Conservation (phyloP, 2,797 vertebrate genomes). For the Synaphobranchus kaupii region DNA sequence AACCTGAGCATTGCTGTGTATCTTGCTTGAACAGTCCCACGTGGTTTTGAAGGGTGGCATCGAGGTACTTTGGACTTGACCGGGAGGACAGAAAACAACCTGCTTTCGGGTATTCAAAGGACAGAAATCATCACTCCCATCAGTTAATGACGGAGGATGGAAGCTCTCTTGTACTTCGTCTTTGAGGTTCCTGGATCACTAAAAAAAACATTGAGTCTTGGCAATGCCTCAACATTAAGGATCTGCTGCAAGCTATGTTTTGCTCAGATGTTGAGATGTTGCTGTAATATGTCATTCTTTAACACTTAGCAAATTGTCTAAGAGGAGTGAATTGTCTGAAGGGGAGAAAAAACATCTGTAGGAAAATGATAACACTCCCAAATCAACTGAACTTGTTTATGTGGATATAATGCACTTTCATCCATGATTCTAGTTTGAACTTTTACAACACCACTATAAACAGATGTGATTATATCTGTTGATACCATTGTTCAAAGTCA, state of each 20-base stretch:
- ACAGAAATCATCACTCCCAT: background rate
- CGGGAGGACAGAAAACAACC: background rate
- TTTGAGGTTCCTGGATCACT: background rate
- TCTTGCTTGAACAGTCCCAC: background rate
- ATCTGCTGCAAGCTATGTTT: background rate
- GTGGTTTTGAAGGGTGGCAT: background rate
- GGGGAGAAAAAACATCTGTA: background rate
- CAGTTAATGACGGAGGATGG: background rate
- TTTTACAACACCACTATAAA: background rate
- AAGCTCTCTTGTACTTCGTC: background rate
- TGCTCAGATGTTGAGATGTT: constrained; percentile 1
- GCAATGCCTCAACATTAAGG: background rate
- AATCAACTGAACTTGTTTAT: background rate
- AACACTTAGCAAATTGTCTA: background rate
- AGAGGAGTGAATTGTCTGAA: background rate
- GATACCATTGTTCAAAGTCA: background rate
- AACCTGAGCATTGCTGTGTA: no score
- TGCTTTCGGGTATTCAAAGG: background rate
- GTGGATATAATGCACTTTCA: background rate
- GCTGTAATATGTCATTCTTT: background rate
- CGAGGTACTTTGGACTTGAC: background rate
- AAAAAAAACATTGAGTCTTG: background rate
- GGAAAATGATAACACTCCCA: background rate
- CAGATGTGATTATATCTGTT: background rate
- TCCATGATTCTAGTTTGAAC: background rate